Evolutionary conservation across 1,140 invertebrate species (phyloP).

Genomic region (Dermatophagoides farinae): DNA sequence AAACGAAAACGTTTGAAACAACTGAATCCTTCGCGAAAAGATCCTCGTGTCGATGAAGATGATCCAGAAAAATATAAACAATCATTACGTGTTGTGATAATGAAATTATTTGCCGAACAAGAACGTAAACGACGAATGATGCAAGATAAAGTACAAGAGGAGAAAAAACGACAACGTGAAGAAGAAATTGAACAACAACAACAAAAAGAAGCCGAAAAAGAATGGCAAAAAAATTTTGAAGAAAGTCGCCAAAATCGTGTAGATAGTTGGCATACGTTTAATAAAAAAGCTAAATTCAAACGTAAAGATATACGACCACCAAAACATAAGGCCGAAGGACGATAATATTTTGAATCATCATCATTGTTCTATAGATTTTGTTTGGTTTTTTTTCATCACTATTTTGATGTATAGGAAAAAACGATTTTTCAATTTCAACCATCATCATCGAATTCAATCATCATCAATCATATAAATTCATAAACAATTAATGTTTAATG

Average conservation of each 20-base stretch:
- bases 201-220: constrained; percentile 60
- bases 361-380: background rate
- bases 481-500: too few relatives aligned
- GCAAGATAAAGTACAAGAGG: constrained; percentile 71
- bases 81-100: constrained; percentile 86
- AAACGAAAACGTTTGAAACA: constrained; percentile 86
- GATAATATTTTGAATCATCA: constrained; percentile 30
- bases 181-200: constrained; percentile 80
- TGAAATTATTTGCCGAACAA: constrained; percentile 96
- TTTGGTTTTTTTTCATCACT: background rate
- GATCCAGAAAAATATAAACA: constrained; percentile 76
- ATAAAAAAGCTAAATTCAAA: constrained; percentile 41
- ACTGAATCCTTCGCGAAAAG: constrained; percentile 43
- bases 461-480: too few relatives aligned
- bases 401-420: too few relatives aligned
- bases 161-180: constrained; percentile 77
- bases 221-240: constrained; percentile 97
- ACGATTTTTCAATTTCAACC: too few relatives aligned
- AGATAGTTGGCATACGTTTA: constrained; percentile 85
- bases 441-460: too few relatives aligned
- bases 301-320: constrained; percentile 66
- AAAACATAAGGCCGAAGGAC: constrained; percentile 83
- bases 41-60: constrained; percentile 65
- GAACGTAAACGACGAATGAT: constrained; percentile 57
- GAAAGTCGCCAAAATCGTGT: constrained; percentile 81